These are phyloP conservation scores for Erythrocercus mccallii DNA, from an alignment of 2,113 vertebrate genomes.

Conservation along the genomic window DNA sequence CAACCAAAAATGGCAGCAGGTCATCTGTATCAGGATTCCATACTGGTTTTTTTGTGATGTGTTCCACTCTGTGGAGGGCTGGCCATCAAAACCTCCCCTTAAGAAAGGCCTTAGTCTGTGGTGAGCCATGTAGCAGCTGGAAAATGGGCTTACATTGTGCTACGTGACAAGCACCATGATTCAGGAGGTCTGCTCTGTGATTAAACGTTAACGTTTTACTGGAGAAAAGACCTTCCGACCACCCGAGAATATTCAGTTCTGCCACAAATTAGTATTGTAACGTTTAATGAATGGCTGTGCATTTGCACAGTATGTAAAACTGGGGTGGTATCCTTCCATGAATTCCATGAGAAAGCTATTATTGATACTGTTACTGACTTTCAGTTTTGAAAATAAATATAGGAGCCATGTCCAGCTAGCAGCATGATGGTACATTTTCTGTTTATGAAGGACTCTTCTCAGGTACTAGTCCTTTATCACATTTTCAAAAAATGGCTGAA, in stretches of 20 bases:
- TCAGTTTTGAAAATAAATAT: not conserved
- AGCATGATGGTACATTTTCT: not conserved
- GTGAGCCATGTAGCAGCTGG: not conserved
- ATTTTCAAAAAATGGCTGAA: not conserved
- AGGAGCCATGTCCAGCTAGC: not conserved
- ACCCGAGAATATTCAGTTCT: not conserved
- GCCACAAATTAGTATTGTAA: not conserved
- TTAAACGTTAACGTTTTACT: not conserved
- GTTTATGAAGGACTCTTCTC: not conserved
- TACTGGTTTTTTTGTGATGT: not conserved
- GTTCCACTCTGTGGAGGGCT: not conserved
- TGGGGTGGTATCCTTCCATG: not conserved
- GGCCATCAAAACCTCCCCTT: not conserved
- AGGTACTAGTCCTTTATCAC: not conserved
- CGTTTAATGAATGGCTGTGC: not conserved
- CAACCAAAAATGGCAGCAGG: not conserved
- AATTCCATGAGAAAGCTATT: not conserved
- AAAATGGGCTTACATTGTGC: rapidly evolving
- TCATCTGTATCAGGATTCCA: not conserved
- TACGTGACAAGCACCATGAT: rapidly evolving
- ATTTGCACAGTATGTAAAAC: not conserved
- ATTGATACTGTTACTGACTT: not conserved
- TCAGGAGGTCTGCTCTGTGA: not conserved
- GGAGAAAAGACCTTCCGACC: not conserved
- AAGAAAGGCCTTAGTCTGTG: not conserved